phyloP scores from a whole-genome alignment of 2,888 invertebrate genomes.

The Limnephilus lunatus region DNA sequence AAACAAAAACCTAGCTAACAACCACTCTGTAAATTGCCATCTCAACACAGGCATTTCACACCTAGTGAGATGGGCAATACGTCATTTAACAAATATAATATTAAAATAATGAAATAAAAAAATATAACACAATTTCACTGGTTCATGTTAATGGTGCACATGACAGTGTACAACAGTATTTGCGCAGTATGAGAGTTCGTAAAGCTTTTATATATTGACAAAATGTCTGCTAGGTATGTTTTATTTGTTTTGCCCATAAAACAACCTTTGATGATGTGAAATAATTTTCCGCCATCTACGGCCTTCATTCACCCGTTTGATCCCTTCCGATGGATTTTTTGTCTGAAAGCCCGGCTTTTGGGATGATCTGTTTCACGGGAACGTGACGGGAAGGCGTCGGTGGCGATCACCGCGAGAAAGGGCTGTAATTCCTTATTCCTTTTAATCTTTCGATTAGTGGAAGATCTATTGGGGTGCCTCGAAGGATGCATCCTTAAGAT shows the following conservation, averaged over 20 bases:
- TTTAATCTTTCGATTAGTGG: not conserved
- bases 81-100: too few species aligned
- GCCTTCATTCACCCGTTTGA: not conserved
- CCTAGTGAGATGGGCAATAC: too few species aligned
- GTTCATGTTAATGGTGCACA: not conserved
- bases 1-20: too few species aligned
- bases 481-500: not conserved
- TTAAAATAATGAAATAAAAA: too few species aligned
- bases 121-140: too few species aligned
- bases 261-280: not conserved
- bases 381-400: not conserved
- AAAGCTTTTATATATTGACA: not conserved
- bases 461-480: not conserved
- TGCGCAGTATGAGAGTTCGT: not conserved
- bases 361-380: constrained; percentile 27
- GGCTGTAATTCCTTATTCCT: not conserved
- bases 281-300: not conserved
- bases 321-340: constrained; percentile 20
- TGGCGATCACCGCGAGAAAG: constrained; percentile 6
- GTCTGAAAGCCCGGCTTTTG: constrained; percentile 22
- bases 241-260: not conserved
- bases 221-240: not conserved
- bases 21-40: too few species aligned
- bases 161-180: not conserved
- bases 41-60: too few species aligned